A percentile compares a stretch with the other conserved stretches of the same genome.
Conservation (phyloP, 1,140 invertebrate genomes). For the Paralvinella palmiformis region DNA sequence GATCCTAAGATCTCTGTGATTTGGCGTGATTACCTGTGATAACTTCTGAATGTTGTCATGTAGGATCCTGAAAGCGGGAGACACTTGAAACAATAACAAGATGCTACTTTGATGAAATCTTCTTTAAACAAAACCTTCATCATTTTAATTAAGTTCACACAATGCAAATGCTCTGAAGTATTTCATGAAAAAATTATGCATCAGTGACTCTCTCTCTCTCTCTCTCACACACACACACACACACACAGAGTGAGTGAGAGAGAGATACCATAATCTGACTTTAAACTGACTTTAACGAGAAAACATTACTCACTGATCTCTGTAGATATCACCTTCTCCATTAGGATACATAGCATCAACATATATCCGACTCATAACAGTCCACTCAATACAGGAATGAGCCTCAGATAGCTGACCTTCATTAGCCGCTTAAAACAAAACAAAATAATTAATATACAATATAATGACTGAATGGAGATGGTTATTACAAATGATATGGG, state of each 20-base stretch:
- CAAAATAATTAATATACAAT: too few relatives aligned
- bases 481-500: background rate
- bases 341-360: conserved; percentile 91
- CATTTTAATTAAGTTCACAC: too few relatives aligned
- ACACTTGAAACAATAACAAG: too few relatives aligned
- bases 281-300: too few relatives aligned
- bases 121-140: too few relatives aligned
- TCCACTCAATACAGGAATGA: conserved; percentile 54
- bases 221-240: too few relatives aligned
- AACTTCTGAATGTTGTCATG: conserved; percentile 84
- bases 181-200: too few relatives aligned
- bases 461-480: too few relatives aligned
- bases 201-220: too few relatives aligned
- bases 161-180: background rate
- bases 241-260: too few relatives aligned
- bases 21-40: conserved; percentile 69
- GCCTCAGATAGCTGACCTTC: conserved; percentile 69
- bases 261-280: too few relatives aligned
- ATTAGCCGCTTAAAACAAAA: conserved; percentile 59
- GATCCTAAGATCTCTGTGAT: conserved; percentile 75
- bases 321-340: conserved; percentile 85
- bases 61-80: conserved; percentile 64
- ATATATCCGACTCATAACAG: conserved; percentile 80
- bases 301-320: conserved; percentile 75
- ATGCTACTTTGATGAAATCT: too few relatives aligned